Evolutionary conservation across 2,797 vertebrate species (phyloP), one percentile per base, ranked within the genome.

Genomic region (Eospalax fontanierii): DNA sequence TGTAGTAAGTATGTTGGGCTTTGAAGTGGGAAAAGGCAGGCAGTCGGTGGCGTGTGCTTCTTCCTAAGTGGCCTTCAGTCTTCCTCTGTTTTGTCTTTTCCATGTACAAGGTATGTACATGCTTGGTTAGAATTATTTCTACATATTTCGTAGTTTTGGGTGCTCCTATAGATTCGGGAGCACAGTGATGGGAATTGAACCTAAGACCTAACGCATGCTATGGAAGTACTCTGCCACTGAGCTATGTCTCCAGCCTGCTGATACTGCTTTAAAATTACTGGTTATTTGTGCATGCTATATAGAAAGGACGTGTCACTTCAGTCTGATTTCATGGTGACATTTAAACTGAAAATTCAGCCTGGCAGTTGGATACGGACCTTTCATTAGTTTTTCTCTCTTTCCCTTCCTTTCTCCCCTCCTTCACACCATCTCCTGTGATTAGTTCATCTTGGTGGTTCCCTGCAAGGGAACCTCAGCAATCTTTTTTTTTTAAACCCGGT

Each of bases 1-100:
- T 9, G 12, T 54, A 54, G 12, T 65, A 6, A 28, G 24, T 16
- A 35, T 68, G 1, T 57, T 78, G 33, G 61, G 22, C 73, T 50
- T 85, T 68, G 46, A 59, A 33, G 75, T 66, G 22, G 61, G 4
- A 12, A 28, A 26, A 54, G 18, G 0, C 54, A n/a, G n/a, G n/a
- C n/a, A n/a, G n/a, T n/a, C n/a, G n/a, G n/a, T n/a, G 33, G 4
- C 35, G 4, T 28, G 0, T 15, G 22, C 30, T 30, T 5, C 3
- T 5, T 8, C 22, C 74, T n/a, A n/a, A n/a, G n/a, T n/a, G n/a
- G n/a, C n/a, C n/a, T n/a, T n/a, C n/a, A n/a, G n/a, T n/a, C 26
- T 33, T 80, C 7, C 18, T 75, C 22, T 35, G 12, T 79, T 89
- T 11, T 74, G 18, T 46, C 4, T n/a, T 91, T 38, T 46, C 74